A percentile compares a stretch with the other conserved stretches of the same genome.
Evolutionary conservation across 2,888 invertebrate species (phyloP).

Genomic region (Oconnorella tubifera): DNA sequence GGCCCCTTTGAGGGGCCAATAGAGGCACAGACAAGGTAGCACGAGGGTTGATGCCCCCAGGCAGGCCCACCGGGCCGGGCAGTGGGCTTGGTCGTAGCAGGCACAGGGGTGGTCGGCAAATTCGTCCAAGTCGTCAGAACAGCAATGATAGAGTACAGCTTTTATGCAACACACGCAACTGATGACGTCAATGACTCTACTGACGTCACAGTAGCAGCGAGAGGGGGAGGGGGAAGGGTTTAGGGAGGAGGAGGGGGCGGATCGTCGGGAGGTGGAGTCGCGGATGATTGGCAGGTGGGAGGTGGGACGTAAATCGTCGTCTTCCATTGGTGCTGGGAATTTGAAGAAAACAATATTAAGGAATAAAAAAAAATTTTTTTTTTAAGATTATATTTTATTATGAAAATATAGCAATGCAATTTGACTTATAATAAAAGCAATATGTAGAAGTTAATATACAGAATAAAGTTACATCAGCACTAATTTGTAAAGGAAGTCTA

Average conservation of each 20-base stretch:
- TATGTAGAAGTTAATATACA: too few species aligned
- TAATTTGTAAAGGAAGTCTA: too few species aligned
- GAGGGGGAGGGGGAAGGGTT: too few species aligned
- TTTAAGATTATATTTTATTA: too few species aligned
- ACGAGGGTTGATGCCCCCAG: not conserved
- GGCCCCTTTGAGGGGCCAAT: not conserved
- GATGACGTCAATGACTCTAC: not conserved
- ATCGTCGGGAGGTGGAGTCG: not conserved
- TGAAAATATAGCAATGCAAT: too few species aligned
- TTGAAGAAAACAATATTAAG: too few species aligned
- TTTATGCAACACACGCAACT: not conserved
- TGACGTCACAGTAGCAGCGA: not conserved
- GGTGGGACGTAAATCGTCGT: too few species aligned
- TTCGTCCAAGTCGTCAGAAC: not conserved
- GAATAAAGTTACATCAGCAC: too few species aligned
- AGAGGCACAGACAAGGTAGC: not conserved
- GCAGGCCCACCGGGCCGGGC: not conserved
- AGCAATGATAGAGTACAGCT: not conserved
- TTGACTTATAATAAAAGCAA: too few species aligned
- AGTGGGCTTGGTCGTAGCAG: not conserved
- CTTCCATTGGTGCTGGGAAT: too few species aligned
- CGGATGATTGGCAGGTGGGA: not conserved
- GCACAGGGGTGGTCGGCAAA: not conserved
- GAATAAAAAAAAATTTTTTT: too few species aligned
- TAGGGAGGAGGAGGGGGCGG: not conserved